These are phyloP conservation scores for Gallirallus australis DNA, from an alignment of 2,797 vertebrate species.

Conservation along the genomic window DNA sequence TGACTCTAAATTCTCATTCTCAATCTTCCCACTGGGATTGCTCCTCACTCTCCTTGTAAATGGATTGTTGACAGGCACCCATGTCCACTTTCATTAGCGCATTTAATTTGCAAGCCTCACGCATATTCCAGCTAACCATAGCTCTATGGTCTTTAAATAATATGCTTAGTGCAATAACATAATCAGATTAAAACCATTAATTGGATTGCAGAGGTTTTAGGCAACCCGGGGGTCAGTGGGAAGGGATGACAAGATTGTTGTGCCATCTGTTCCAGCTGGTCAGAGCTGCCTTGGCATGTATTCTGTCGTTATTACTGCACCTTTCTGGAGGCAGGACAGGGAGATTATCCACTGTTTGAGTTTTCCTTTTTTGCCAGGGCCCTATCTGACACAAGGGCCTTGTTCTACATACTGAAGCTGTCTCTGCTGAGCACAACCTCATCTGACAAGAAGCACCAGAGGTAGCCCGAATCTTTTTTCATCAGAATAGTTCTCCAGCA, in stretches of 20 bases:
- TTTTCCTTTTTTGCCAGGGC: neutral
- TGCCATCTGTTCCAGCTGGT: neutral
- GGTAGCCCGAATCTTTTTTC: neutral
- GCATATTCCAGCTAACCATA: neutral
- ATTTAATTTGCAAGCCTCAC: neutral
- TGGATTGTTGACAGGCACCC: neutral
- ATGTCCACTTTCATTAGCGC: neutral
- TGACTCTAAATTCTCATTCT: neutral
- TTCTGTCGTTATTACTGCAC: neutral
- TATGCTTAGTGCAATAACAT: constrained; percentile 15
- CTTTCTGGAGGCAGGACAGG: neutral
- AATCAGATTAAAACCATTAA: neutral
- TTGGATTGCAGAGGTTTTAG: constrained; percentile 16
- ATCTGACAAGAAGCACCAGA: neutral
- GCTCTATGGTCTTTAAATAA: constrained; percentile 15
- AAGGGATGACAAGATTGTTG: neutral
- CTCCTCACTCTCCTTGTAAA: neutral
- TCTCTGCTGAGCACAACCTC: neutral
- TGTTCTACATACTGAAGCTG: neutral
- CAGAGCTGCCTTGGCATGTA: neutral
- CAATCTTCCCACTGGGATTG: fast-evolving
- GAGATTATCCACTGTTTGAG: neutral
- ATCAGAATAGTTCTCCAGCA: neutral
- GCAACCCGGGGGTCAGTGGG: constrained; percentile 14
- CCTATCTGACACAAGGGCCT: neutral